Evolutionary conservation across 2,113 vertebrate genomes (phyloP).

Genomic region (Anarhynchus alexandrinus): DNA sequence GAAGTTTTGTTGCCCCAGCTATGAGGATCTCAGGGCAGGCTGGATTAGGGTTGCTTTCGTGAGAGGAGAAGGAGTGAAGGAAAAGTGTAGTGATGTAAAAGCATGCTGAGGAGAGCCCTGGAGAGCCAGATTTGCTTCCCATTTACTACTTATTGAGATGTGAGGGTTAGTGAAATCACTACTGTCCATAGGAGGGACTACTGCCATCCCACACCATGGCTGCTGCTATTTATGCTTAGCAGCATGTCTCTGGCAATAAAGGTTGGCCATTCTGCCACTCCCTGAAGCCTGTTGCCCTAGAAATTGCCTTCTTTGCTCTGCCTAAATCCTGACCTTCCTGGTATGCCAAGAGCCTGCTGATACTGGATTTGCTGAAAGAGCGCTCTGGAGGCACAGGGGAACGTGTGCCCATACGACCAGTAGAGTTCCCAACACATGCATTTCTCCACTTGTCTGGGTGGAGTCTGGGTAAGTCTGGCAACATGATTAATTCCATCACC

Average conservation of each 20-base stretch:
- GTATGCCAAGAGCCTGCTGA: not conserved
- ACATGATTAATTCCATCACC: not conserved
- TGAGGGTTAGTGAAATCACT: not conserved
- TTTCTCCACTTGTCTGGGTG: not conserved
- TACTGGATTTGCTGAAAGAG: not conserved
- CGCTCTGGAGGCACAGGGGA: not conserved
- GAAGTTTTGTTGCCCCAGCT: not conserved
- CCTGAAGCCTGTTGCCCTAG: not conserved
- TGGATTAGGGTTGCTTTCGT: not conserved
- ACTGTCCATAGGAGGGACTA: not conserved
- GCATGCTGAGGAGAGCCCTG: not conserved
- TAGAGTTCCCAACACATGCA: not conserved
- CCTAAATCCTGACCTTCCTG: not conserved
- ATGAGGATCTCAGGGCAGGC: not conserved
- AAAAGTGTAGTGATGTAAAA: not conserved
- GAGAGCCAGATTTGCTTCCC: not conserved
- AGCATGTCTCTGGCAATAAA: not conserved
- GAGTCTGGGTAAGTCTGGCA: not conserved
- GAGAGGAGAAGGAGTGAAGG: not conserved
- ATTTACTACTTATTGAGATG: not conserved
- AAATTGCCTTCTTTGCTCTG: not conserved
- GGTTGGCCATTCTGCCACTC: not conserved
- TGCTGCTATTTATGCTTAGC: not conserved
- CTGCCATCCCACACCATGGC: not conserved
- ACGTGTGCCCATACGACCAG: not conserved